Percentiles rank a stretch among this genome's conserved stretches.
Conservation (phyloP, 2,113 vertebrate species). For the Pristiophorus japonicus region DNA sequence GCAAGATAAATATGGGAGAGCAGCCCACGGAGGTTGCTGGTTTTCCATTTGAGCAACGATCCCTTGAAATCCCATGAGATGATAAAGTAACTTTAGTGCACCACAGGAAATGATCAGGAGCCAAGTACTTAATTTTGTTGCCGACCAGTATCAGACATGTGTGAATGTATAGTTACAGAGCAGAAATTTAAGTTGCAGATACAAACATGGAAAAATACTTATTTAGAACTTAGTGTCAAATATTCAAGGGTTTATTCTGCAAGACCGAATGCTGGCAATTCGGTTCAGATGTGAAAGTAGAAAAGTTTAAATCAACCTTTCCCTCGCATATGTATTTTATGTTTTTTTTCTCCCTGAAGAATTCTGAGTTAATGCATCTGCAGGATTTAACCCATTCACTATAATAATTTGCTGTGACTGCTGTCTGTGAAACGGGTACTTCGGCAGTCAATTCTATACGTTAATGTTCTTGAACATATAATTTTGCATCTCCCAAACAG, state of each 20-base stretch:
- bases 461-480: not conserved
- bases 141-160: not conserved
- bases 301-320: not conserved
- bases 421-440: not conserved
- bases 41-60: not conserved
- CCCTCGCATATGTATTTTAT: not conserved
- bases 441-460: not conserved
- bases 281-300: not conserved
- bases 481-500: not conserved
- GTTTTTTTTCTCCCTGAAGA: not conserved
- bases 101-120: not conserved
- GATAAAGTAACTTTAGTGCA: not conserved
- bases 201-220: not conserved
- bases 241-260: not conserved
- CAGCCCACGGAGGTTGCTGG: not conserved
- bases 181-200: conserved; percentile 5
- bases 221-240: not conserved
- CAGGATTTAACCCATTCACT: not conserved
- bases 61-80: not conserved
- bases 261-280: not conserved
- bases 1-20: not conserved
- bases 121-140: conserved; percentile 8
- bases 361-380: not conserved
- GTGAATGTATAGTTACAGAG: not conserved
- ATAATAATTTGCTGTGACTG: not conserved